Evolutionary conservation across 92 coral and sea anemone genomes (phyloP).

Genomic region (Phenganax subtilis): DNA sequence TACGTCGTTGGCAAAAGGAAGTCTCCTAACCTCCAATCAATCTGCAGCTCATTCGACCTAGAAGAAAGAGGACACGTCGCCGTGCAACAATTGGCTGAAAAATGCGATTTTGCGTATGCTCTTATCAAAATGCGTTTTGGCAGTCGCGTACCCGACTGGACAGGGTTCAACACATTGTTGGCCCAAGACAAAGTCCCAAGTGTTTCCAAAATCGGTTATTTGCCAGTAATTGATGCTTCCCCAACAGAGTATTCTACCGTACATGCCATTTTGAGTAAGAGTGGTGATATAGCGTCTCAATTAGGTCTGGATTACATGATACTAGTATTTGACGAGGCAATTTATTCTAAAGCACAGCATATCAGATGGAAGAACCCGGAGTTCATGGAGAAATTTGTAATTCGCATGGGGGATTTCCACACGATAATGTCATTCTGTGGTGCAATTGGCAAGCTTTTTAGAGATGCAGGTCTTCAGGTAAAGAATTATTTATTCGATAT

Average conservation of each 20-base stretch:
- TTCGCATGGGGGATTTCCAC: slow-evolving; percentile 43
- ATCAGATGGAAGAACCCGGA: slow-evolving; percentile 43
- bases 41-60: slow-evolving; percentile 15
- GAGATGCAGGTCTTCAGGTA: slow-evolving; percentile 50
- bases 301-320: slow-evolving; percentile 1
- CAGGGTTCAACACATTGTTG: slow-evolving; percentile 50
- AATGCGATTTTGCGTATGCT: slow-evolving; percentile 35
- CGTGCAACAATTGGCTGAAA: slow-evolving; percentile 26
- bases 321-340: slow-evolving; percentile 37
- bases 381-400: slow-evolving; percentile 19
- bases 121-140: slow-evolving; percentile 27
- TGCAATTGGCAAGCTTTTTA: slow-evolving; percentile 32
- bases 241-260: slow-evolving; percentile 46
- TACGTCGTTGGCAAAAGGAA: slow-evolving; percentile 32
- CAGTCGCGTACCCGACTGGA: slow-evolving; percentile 40
- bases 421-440: slow-evolving; percentile 29
- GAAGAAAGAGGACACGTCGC: slow-evolving; percentile 21
- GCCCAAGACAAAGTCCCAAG: slow-evolving; percentile 27
- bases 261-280: slow-evolving; percentile 24
- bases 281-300: slow-evolving; percentile 13
- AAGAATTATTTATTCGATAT: neutral
- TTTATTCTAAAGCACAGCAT: slow-evolving; percentile 43
- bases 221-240: slow-evolving; percentile 43
- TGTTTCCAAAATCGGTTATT: slow-evolving; percentile 42
- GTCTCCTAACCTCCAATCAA: slow-evolving; percentile 25